A percentile compares a stretch with the other conserved stretches of the same genome.
phyloP scores from a whole-genome alignment of 2,113 vertebrate species.

The Epinephelus lanceolatus region DNA sequence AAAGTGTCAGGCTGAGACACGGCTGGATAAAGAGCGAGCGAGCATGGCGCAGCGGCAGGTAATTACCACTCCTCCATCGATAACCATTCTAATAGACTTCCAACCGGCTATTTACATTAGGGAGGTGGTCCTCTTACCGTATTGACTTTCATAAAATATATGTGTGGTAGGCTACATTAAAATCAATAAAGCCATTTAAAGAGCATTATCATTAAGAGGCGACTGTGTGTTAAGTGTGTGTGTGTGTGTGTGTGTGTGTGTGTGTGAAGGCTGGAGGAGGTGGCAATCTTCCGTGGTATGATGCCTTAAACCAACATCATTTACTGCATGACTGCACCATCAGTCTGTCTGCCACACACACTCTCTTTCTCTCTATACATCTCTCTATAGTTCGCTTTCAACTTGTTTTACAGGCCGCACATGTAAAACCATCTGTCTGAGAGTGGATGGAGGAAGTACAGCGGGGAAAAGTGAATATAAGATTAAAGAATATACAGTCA shows the following conservation, averaged over 20 bases:
- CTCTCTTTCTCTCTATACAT: constrained; percentile 23
- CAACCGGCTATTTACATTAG: constrained; percentile 76
- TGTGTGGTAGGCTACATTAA: constrained; percentile 76
- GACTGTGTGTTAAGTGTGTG: constrained; percentile 55
- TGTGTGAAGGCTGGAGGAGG: constrained; percentile 46
- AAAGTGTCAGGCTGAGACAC: constrained; percentile 59
- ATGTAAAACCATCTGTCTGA: not conserved
- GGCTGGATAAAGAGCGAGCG: constrained; percentile 60
- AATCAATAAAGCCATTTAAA: constrained; percentile 84
- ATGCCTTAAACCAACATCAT: constrained; percentile 82
- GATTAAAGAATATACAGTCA: constrained; percentile 5
- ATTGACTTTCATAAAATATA: constrained; percentile 83
- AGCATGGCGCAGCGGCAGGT: constrained; percentile 50
- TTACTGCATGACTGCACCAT: constrained; percentile 74
- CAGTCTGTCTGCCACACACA: constrained; percentile 37
- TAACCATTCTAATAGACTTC: constrained; percentile 81
- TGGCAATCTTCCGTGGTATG: constrained; percentile 52
- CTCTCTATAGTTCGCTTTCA: constrained; percentile 49
- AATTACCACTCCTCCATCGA: constrained; percentile 80
- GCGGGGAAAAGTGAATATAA: not conserved
- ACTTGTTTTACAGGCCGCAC: constrained; percentile 20
- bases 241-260: constrained; percentile 32
- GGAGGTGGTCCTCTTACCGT: constrained; percentile 67
- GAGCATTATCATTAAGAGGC: constrained; percentile 81
- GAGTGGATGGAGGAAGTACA: not conserved